A percentile compares a stretch with the other conserved stretches of the same genome.
Conservation (phyloP, 2,888 invertebrate species). For the Strigamia crassipes region DNA sequence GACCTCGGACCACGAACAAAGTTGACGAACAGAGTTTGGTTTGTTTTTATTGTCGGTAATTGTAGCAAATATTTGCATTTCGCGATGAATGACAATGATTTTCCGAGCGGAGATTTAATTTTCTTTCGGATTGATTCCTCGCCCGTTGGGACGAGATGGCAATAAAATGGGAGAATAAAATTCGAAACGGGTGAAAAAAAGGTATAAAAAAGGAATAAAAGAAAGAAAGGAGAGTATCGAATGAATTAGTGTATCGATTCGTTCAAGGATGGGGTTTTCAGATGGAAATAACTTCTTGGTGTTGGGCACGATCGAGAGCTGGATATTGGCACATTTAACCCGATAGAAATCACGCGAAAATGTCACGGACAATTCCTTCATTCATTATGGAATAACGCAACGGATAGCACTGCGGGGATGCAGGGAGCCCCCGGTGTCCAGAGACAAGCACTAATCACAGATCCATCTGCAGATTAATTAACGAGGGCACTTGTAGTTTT, state of each 20-base stretch:
- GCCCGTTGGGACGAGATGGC: neutral
- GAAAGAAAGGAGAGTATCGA: neutral
- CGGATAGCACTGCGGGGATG: neutral
- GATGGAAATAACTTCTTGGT: neutral
- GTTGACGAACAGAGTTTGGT: too few relatives aligned
- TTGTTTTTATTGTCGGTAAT: too few relatives aligned
- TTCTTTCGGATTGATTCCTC: neutral
- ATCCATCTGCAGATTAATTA: neutral
- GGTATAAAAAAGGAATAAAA: neutral
- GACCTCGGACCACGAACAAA: too few relatives aligned
- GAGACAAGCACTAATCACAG: neutral
- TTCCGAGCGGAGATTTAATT: neutral
- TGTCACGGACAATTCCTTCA: conserved; percentile 21
- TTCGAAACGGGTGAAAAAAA: neutral
- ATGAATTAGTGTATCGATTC: neutral
- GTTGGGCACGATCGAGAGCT: neutral
- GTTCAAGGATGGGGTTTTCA: neutral
- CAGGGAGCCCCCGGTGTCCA: neutral
- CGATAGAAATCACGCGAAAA: conserved; percentile 5
- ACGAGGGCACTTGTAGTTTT: neutral
- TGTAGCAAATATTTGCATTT: too few relatives aligned
- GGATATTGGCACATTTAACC: neutral
- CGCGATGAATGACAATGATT: too few relatives aligned
- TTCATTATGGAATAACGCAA: neutral
- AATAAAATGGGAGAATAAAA: neutral